These are phyloP conservation scores for Plecturocebus donacophilus DNA, from an alignment of 2,113 vertebrate species.

Conservation along the genomic window DNA sequence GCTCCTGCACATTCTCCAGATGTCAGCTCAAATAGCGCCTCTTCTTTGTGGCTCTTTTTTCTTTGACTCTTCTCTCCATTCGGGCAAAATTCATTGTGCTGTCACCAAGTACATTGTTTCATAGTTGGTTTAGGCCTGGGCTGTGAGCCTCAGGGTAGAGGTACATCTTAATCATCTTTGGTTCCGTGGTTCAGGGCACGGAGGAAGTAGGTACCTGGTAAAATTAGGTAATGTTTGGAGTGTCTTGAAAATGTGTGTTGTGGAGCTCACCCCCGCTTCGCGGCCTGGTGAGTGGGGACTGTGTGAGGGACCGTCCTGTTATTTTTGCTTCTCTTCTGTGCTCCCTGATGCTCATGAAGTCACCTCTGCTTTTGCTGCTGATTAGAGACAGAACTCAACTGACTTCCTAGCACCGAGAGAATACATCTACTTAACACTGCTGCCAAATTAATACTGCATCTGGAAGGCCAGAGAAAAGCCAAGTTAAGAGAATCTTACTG, in stretches of 20 bases:
- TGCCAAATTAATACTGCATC: slow-evolving; percentile 39
- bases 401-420: not conserved
- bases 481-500: slow-evolving; percentile 43
- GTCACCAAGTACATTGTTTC: rapidly evolving
- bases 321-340: not conserved
- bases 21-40: not conserved
- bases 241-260: rapidly evolving
- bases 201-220: rapidly evolving
- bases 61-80: rapidly evolving
- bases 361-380: not conserved
- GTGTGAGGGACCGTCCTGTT: rapidly evolving
- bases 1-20: not conserved
- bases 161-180: rapidly evolving
- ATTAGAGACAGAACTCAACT: not conserved
- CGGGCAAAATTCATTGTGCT: not conserved
- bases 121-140: not conserved
- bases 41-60: not conserved
- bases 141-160: rapidly evolving
- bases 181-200: rapidly evolving
- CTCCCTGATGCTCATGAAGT: not conserved
- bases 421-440: not conserved
- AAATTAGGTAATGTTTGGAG: rapidly evolving
- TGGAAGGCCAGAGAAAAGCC: slow-evolving; percentile 31
- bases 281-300: rapidly evolving
- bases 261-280: rapidly evolving